Base-by-base conservation (phyloP, 2,888 invertebrate species). In the Scaptomyza parva region DNA sequence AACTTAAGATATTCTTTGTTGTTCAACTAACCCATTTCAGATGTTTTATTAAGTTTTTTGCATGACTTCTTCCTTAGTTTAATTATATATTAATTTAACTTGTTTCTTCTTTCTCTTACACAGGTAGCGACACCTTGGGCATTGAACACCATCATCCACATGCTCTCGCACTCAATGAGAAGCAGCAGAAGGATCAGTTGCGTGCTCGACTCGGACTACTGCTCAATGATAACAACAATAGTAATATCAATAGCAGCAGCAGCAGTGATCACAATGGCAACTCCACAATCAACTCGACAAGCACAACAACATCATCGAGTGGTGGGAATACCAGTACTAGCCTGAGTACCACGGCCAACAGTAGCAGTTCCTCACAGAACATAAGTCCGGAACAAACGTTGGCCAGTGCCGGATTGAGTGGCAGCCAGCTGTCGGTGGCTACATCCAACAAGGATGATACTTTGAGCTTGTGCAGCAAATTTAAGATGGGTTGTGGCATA, bases 101-200 rank as follows among this genome's bases (percentile, higher is more conserved):
- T 20, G 8, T 47, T 2, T 8, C 7, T 20, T 44, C 30, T 11
- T 47, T 4, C 17, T 52, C 6, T n/a, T 30, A 20, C 18, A 24
- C 61, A 90, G 90, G 88, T 30, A 88, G 87, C 72, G 90, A 90
- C 60, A 71, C 70, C 14, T 61, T 84, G 54, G 72, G 70, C 43
- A 77, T 83, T 3, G 88, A 89, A 9, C 37, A 37, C 12, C 78
- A 77, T 14, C 75, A 80, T 41, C 67, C 85, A 7, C 65, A 73
- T 4, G 75, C 83, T 17, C 74, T 84, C 6, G 30, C 47, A 9
- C 35, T 80, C 48, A 80, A 66, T 22, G 90, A 89, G 41, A 91
- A 91, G 55, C 90, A 86, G 58, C 87, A 90, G 59, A 90, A 91
- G 73, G 91, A 91, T 57, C 91, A 91, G 48, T 74, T 91, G 14